These are phyloP conservation scores for Synanthedon andrenaeformis DNA, from an alignment of 2,888 invertebrate species.

Conservation along the genomic window DNA sequence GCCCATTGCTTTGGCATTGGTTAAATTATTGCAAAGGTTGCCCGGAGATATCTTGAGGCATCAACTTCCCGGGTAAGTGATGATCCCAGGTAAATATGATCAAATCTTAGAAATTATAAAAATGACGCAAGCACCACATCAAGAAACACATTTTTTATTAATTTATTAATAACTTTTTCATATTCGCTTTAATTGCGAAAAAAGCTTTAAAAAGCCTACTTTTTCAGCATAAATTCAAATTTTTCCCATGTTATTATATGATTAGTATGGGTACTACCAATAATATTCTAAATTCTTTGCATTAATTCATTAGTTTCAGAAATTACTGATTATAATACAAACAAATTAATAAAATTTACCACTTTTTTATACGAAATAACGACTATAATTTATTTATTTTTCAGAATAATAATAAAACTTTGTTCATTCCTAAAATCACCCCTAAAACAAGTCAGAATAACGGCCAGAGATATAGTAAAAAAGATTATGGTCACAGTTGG, in stretches of 20 bases:
- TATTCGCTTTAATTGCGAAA: no score
- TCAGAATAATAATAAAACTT: constrained; percentile 86
- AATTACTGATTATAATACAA: no score
- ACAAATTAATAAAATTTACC: no score
- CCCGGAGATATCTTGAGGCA: constrained; percentile 80
- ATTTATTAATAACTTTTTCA: no score
- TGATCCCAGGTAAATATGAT: no score
- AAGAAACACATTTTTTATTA: neutral
- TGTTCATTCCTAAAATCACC: constrained; percentile 92
- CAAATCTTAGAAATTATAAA: neutral
- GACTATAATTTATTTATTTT: constrained; percentile 18
- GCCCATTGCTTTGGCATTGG: constrained; percentile 92
- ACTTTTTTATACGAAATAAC: neutral
- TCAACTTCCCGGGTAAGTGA: constrained; percentile 83
- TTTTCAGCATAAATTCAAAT: no score
- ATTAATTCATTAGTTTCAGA: no score
- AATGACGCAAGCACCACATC: no score
- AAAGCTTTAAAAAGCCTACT: no score
- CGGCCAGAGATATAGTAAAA: constrained; percentile 90
- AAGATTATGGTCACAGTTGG: constrained; percentile 91
- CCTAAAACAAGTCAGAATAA: constrained; percentile 85
- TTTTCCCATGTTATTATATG: no score
- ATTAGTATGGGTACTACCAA: no score
- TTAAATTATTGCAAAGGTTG: constrained; percentile 89
- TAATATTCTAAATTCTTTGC: no score